Conservation (phyloP, 2,888 invertebrate species). For the Thymelicus lineola region DNA sequence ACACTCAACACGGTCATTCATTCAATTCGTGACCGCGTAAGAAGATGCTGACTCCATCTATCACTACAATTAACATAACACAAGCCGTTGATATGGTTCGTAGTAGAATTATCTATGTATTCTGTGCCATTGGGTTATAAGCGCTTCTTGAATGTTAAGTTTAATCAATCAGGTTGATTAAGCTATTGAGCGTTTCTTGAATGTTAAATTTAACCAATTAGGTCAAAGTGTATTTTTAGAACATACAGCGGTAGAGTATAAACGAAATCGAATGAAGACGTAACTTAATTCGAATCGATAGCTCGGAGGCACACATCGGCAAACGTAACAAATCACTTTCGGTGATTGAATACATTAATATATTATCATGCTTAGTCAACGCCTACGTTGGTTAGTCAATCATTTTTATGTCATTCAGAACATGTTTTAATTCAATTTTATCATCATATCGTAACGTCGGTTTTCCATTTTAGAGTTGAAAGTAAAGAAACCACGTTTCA, state of each 20-base stretch:
- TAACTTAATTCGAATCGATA: neutral
- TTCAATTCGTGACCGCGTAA: too few relatives aligned
- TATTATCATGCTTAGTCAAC: neutral
- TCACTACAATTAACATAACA: too few relatives aligned
- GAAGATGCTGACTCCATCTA: too few relatives aligned
- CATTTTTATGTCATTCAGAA: too few relatives aligned
- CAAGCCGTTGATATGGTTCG: too few relatives aligned
- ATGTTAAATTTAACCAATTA: neutral
- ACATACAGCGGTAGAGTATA: too few relatives aligned
- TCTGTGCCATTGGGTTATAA: neutral
- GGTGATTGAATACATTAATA: neutral
- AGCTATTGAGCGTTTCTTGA: neutral
- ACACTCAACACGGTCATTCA: too few relatives aligned
- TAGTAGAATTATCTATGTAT: too few relatives aligned
- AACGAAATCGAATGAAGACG: neutral
- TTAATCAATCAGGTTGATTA: neutral
- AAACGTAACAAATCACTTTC: conserved; percentile 13
- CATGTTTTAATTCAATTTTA: too few relatives aligned
- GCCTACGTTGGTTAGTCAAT: neutral
- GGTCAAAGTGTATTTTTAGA: neutral
- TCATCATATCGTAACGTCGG: too few relatives aligned
- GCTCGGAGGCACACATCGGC: neutral
- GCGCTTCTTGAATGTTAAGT: neutral
- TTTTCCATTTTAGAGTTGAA: too few relatives aligned
- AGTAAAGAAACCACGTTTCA: too few relatives aligned